phyloP scores from a whole-genome alignment of 2,888 invertebrate genomes.

The Pinctada fucata region DNA sequence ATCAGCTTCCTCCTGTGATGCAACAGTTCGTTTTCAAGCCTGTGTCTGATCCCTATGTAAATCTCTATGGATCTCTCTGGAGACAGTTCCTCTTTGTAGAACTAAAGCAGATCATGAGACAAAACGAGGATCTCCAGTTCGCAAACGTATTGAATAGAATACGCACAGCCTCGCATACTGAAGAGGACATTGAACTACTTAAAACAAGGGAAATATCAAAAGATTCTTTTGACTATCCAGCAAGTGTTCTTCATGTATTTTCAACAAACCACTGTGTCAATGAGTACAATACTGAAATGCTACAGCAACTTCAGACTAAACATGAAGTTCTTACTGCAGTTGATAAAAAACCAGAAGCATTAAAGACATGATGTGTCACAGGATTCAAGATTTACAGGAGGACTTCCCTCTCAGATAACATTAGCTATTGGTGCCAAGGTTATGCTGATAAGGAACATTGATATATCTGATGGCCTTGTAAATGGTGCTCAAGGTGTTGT shows the following conservation, averaged over 20 bases:
- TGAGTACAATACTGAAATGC: constrained; percentile 26
- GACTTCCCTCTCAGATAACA: background rate
- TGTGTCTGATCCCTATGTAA: background rate
- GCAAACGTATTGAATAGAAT: constrained; percentile 12
- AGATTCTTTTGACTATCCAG: too few species aligned
- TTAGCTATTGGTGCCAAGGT: background rate
- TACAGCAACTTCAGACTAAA: constrained; percentile 17
- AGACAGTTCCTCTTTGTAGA: constrained; percentile 4
- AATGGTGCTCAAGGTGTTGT: background rate
- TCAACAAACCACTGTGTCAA: constrained; percentile 34
- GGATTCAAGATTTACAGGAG: background rate
- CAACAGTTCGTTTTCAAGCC: constrained; percentile 7
- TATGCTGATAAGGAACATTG: background rate
- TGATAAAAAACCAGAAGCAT: too few species aligned
- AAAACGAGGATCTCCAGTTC: constrained; percentile 18
- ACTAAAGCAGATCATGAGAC: constrained; percentile 30
- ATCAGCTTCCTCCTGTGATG: constrained; percentile 33
- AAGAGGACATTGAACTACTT: background rate
- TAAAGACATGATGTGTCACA: too few species aligned
- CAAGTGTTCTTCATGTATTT: constrained; percentile 37
- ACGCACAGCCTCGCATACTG: background rate
- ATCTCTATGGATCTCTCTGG: constrained; percentile 13
- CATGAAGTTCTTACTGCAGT: constrained; percentile 7
- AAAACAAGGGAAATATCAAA: too few species aligned
- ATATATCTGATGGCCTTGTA: background rate